A percentile compares a stretch with the other conserved stretches of the same genome.
phyloP scores from a whole-genome alignment of 2,113 vertebrate genomes.

The Sinocyclocheilus anophthalmus region DNA sequence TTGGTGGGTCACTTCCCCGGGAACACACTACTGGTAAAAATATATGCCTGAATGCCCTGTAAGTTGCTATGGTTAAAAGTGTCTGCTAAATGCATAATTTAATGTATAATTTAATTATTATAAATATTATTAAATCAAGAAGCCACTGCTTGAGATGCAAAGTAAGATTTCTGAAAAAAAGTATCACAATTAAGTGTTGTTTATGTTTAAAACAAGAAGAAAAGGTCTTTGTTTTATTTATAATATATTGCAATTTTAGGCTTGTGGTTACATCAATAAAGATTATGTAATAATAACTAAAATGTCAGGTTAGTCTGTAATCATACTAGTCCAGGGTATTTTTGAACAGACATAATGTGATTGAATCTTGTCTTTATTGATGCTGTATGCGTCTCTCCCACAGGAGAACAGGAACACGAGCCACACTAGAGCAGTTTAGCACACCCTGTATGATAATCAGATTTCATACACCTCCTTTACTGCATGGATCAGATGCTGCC shows the following conservation, averaged over 20 bases:
- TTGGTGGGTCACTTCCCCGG: too few species aligned
- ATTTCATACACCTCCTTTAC: background rate
- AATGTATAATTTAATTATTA: too few species aligned
- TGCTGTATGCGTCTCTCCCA: background rate
- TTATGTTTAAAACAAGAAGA: background rate
- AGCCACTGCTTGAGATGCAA: too few species aligned
- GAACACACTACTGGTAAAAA: too few species aligned
- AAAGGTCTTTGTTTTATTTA: background rate
- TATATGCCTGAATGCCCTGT: too few species aligned
- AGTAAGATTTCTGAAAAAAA: background rate
- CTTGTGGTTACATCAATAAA: background rate
- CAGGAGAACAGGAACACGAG: background rate
- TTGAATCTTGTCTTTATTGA: slow-evolving; percentile 34
- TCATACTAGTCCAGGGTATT: background rate
- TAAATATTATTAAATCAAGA: too few species aligned
- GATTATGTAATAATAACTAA: too few species aligned
- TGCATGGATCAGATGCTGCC: background rate
- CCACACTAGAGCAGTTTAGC: background rate
- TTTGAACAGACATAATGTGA: slow-evolving; percentile 33
- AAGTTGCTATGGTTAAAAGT: too few species aligned
- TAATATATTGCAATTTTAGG: too few species aligned
- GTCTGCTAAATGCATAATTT: too few species aligned
- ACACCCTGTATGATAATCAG: background rate
- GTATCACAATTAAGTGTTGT: background rate
- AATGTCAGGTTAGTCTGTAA: too few species aligned